Evolutionary conservation across 2,888 invertebrate genomes (phyloP).

Genomic region (Amblyjoppa proteus): DNA sequence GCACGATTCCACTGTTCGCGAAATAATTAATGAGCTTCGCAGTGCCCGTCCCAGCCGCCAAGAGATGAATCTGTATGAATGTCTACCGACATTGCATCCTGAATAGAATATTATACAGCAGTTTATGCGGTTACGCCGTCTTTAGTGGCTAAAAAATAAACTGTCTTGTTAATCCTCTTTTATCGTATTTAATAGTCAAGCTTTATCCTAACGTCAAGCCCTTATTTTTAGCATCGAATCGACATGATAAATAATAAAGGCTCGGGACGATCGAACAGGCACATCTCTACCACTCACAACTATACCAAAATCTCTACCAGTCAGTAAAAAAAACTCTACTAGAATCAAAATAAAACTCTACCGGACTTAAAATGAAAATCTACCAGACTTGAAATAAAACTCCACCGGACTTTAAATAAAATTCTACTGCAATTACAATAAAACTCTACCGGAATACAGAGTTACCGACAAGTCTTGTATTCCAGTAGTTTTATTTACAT

Average conservation of each 20-base stretch:
- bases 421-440: no score
- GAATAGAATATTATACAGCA: conserved; percentile 23
- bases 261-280: background rate
- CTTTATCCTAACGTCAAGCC: background rate
- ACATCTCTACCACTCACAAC: no score
- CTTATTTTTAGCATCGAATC: background rate
- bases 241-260: conserved; percentile 24
- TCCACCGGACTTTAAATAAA: no score
- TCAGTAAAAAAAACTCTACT: no score
- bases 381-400: no score
- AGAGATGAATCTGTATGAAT: conserved; percentile 38
- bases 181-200: no score
- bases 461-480: no score
- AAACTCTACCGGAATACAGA: no score
- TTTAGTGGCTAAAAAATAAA: conserved; percentile 4
- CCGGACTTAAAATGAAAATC: no score
- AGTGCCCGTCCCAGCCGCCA: background rate
- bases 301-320: no score
- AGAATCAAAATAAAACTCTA: no score
- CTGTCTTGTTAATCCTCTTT: background rate
- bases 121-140: background rate
- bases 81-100: conserved; percentile 13
- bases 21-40: conserved; percentile 47
- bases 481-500: no score
- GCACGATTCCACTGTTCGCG: conserved; percentile 42